phyloP scores from a whole-genome alignment of 2,113 vertebrate species.

The Chaenogobius annularis region DNA sequence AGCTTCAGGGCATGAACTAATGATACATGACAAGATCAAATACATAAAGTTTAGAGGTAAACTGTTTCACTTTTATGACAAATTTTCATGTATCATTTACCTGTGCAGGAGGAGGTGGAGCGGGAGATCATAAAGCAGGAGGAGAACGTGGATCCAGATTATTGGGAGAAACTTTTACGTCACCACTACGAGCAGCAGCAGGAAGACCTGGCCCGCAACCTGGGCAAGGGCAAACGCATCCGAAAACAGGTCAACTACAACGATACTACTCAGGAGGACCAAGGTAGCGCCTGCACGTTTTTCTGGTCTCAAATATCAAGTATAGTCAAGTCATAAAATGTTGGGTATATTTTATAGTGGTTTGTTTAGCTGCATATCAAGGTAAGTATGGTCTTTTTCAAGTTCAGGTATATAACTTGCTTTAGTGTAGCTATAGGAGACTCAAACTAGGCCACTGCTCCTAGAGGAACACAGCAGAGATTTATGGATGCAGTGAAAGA shows the following conservation, averaged over 20 bases:
- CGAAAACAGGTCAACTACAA: slow-evolving; percentile 99
- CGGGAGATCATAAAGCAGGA: slow-evolving; percentile 99
- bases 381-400: background rate
- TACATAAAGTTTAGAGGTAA: background rate
- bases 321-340: background rate
- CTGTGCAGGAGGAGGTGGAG: slow-evolving; percentile 90
- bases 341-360: background rate
- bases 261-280: slow-evolving; percentile 95
- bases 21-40: background rate
- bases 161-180: slow-evolving; percentile 96
- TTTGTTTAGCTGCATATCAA: background rate
- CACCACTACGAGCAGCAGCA: slow-evolving; percentile 99
- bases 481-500: slow-evolving; percentile 6
- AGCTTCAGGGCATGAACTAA: background rate
- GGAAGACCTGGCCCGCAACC: slow-evolving; percentile 92
- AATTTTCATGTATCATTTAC: background rate
- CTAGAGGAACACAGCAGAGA: background rate
- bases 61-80: background rate
- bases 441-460: slow-evolving; percentile 1
- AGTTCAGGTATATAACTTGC: background rate
- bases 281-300: slow-evolving; percentile 78
- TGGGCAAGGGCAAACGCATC: slow-evolving; percentile 95
- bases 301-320: background rate
- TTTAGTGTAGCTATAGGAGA: background rate
- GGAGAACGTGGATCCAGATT: slow-evolving; percentile 97